Base-by-base conservation (phyloP, 2,888 invertebrate genomes). In the Bembecia ichneumoniformis region DNA sequence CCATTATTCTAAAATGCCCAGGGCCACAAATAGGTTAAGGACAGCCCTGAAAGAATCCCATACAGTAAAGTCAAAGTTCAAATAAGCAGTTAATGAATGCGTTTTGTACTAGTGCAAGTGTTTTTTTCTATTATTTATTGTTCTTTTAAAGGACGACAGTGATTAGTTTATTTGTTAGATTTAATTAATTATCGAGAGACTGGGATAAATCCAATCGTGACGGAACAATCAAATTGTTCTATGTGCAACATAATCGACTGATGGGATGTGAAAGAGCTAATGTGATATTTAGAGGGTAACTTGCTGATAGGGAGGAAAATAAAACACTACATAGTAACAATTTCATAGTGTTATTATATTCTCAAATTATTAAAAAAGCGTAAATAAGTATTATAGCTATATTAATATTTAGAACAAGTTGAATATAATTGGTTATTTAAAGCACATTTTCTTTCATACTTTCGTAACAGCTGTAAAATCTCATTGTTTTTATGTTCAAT, bases 231-330 rank as follows among this genome's bases (percentile, higher is more conserved):
- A 51, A 58, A 48, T 51, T 40, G 14, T 40, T 40, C 40, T 5
- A 40, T 40, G 14, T 40, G 40, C 9, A 40, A 13, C 13, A 40
- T 13, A 13, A 40, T 59, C 55, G 81, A 82, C 82, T 83, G 82
- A 82, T 73, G 76, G 28, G 28, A 28, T 75, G 74, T 68, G 71
- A 60, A 69, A 69, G 68, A 67, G 74, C 66, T 72, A 28, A 40
- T 83, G 82, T 82, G 82, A 82, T 83, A 82, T 70, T 74, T 74
- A 76, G 74, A 59, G 64, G 64, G 56, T 54, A 52, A 63, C 59
- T 59, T 56, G 61, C 51, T 54, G 54, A 59, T 57, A 49, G 50
- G 55, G 62, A 59, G 54, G 57, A 57, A 58, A 14, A 40, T 13
- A n/a, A 40, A 40, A 40, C n/a, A n/a, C n/a, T 36, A 36, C 4